phyloP scores from a whole-genome alignment of 92 coral and sea anemone species.

The Palythoa heliodiscus region DNA sequence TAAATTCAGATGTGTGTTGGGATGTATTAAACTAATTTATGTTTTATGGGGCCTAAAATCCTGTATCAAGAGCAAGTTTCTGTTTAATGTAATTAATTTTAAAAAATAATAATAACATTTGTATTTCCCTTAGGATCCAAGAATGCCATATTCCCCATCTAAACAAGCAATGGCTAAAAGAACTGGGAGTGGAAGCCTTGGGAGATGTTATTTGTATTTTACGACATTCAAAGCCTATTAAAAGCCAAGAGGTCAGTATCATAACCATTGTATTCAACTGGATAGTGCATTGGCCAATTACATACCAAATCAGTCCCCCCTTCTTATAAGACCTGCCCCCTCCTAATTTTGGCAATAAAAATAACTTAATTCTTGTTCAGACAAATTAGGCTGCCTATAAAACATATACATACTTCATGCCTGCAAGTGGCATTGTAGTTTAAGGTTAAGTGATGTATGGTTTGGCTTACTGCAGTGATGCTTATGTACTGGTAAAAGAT shows the following conservation, averaged over 20 bases:
- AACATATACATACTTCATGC: background rate
- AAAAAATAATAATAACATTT: no score
- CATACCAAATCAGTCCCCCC: background rate
- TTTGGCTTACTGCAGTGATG: background rate
- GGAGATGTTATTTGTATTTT: conserved; percentile 54
- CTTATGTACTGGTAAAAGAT: background rate
- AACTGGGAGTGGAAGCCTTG: conserved; percentile 52
- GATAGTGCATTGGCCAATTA: background rate
- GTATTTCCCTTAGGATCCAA: conserved; percentile 42
- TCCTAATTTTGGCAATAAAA: background rate
- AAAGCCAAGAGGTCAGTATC: conserved; percentile 47
- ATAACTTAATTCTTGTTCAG: background rate
- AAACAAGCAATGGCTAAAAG: conserved; percentile 51
- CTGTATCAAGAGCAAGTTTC: no score
- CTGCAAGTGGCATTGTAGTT: background rate
- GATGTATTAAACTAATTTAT: no score
- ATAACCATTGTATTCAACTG: conserved; percentile 12
- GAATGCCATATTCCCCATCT: conserved; percentile 41
- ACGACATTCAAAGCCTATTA: conserved; percentile 16
- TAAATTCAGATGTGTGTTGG: no score
- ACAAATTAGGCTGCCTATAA: background rate
- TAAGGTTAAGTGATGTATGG: background rate
- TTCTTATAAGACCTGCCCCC: background rate
- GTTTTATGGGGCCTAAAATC: no score
- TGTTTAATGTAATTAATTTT: no score